Evolutionary conservation across 2,797 vertebrate genomes (phyloP), one percentile per base, ranked within the genome.

Genomic region (Ctenopoma kingsleyae): DNA sequence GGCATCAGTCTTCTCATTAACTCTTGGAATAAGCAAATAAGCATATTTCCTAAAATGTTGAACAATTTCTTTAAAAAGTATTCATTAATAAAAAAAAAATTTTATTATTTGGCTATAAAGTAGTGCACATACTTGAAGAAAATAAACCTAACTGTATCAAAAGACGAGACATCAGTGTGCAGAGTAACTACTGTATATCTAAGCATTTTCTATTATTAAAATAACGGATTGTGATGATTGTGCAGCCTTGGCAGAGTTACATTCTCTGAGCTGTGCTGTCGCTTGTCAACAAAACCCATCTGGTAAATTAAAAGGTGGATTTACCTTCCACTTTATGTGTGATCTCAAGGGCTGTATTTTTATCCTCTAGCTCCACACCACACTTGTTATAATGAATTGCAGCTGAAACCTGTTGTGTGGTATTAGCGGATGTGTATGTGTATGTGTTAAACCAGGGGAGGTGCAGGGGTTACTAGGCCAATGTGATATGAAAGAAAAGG

Each of bases 381-480:
- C 40, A 67, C 65, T 75, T 74, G 64, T 15, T 59, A 16, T 30
- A 55, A 61, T 84, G 60, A 78, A 73, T 64, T 76, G 68, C 25
- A 20, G 60, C 36, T 13, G 38, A 54, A 82, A 75, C 53, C 70
- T 62, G 60, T 58, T 76, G 47, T 63, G 32, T 3, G 12, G 56
- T 8, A 8, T 59, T 54, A 6, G 16, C 61, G 36, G 52, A 47
- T 65, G 60, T 60, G 43, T 54, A 47, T 65, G 60, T 60, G 43
- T 54, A 53, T 19, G 2, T 48, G 58, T 58, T 52, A 59, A 57
- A 48, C 60, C 67, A n/a, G 27, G 62, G 70, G 75, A 69, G 57
- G 61, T 56, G 47, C 74, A 15, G 50, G 58, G 71, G 59, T 83
- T 80, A 88, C 44, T 75, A 67, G 84, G 81, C 61, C 62, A 30